A percentile compares a stretch with the other conserved stretches of the same genome.
These are phyloP conservation scores for Diarsia dahlii DNA, from an alignment of 2,888 invertebrate species.

Conservation along the genomic window DNA sequence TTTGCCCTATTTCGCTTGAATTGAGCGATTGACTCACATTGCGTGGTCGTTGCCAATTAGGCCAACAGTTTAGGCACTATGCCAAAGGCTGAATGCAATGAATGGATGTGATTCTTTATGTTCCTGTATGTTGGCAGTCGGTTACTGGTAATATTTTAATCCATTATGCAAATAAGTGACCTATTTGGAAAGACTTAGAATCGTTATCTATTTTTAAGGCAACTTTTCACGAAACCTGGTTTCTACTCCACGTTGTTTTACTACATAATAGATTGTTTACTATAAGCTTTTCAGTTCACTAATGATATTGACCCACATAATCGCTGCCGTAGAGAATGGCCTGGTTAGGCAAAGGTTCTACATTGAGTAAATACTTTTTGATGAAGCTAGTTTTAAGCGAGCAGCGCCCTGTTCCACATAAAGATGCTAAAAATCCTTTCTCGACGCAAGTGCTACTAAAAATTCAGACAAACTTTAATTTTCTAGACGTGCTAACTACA, in stretches of 20 bases:
- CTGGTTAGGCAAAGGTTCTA: background rate
- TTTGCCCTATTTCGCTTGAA: conserved; percentile 33
- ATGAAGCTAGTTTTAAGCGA: background rate
- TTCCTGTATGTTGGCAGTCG: conserved; percentile 15
- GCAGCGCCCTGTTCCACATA: background rate
- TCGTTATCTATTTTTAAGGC: background rate
- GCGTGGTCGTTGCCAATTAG: conserved; percentile 52
- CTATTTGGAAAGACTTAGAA: background rate
- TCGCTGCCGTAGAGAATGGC: background rate
- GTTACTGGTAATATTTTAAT: conserved; percentile 23
- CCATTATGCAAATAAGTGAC: conserved; percentile 27
- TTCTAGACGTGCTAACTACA: background rate
- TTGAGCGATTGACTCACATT: conserved; percentile 37
- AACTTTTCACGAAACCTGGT: background rate
- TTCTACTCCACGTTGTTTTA: background rate
- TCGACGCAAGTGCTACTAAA: background rate
- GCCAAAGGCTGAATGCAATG: conserved; percentile 57
- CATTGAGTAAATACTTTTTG: background rate
- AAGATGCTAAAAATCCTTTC: background rate
- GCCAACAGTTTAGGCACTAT: conserved; percentile 47
- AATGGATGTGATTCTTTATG: conserved; percentile 41
- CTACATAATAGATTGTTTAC: conserved; percentile 2
- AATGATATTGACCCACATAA: conserved; percentile 1
- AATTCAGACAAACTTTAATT: conserved; percentile 8
- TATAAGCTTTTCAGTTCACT: conserved; percentile 11